Percentiles rank a stretch among this genome's conserved stretches.
Conservation (phyloP, 2,113 vertebrate genomes). For the Phaetusa simplex region DNA sequence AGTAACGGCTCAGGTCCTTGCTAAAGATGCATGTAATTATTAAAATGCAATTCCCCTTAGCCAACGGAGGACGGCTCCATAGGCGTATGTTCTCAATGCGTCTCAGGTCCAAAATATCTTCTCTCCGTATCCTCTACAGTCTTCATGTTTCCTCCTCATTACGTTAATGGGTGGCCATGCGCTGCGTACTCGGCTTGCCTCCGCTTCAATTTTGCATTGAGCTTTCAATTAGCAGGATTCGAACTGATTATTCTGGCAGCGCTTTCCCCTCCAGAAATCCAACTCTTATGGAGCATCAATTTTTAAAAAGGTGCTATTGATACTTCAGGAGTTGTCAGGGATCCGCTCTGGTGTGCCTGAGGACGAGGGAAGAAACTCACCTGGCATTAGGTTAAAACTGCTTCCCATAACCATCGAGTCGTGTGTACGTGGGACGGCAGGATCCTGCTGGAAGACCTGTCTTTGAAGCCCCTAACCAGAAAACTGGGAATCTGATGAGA, state of each 20-base stretch:
- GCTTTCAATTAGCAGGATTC: conserved; percentile 48
- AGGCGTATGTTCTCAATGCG: background rate
- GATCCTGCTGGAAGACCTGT: background rate
- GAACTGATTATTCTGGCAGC: conserved; percentile 43
- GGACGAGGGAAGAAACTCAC: background rate
- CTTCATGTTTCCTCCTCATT: background rate
- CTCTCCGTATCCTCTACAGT: background rate
- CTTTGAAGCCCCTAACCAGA: background rate
- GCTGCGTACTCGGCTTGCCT: background rate
- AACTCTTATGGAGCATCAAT: conserved; percentile 2
- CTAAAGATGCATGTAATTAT: background rate
- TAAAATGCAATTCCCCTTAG: background rate
- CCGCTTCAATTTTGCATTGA: background rate
- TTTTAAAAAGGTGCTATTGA: conserved; percentile 44
- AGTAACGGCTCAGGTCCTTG: accelerated
- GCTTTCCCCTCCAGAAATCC: conserved; percentile 41
- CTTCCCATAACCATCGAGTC: accelerated
- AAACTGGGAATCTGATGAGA: background rate
- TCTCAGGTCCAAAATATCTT: background rate
- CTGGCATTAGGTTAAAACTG: background rate
- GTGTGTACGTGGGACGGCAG: accelerated
- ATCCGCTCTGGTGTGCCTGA: background rate
- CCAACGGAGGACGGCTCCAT: background rate
- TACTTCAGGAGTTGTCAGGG: conserved; percentile 12
- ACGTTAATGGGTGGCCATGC: background rate